phyloP scores from a whole-genome alignment of 2,797 vertebrate species.

The Dipus sagitta region DNA sequence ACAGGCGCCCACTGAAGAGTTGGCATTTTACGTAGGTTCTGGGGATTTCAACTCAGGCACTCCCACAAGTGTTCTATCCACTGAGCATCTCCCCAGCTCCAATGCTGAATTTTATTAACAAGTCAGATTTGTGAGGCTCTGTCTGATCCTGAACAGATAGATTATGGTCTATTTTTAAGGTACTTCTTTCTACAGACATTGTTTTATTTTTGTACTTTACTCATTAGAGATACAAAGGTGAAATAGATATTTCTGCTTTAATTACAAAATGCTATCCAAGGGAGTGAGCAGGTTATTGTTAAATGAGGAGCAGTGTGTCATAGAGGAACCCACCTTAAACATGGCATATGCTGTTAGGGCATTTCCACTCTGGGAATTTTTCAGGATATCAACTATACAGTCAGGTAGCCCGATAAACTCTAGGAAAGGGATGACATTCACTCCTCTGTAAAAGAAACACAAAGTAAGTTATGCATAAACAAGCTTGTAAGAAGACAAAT shows the following conservation, averaged over 20 bases:
- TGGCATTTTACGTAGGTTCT: too few relatives aligned
- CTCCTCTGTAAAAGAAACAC: conserved; percentile 90
- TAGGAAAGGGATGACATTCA: conserved; percentile 96
- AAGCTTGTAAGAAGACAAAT: conserved; percentile 32
- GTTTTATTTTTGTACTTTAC: conserved; percentile 66
- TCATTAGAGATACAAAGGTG: conserved; percentile 47
- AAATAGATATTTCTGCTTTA: conserved; percentile 48
- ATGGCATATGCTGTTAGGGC: conserved; percentile 97
- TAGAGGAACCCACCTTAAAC: conserved; percentile 93
- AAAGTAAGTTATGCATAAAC: conserved; percentile 50
- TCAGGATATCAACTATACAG: conserved; percentile 93
- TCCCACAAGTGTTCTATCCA: too few relatives aligned
- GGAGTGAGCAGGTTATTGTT: conserved; percentile 15
- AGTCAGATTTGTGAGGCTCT: neutral
- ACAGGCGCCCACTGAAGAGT: too few relatives aligned
- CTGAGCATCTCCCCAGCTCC: too few relatives aligned
- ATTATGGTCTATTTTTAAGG: neutral
- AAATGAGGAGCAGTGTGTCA: conserved; percentile 47
- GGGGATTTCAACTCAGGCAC: too few relatives aligned
- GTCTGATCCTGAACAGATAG: neutral
- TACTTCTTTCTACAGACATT: conserved; percentile 56
- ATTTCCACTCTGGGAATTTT: conserved; percentile 95
- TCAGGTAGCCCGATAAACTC: conserved; percentile 95
- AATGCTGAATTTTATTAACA: neutral
- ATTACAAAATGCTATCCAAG: neutral